phyloP scores from a whole-genome alignment of 1,140 invertebrate species.

The Stegodyphus dumicola region DNA sequence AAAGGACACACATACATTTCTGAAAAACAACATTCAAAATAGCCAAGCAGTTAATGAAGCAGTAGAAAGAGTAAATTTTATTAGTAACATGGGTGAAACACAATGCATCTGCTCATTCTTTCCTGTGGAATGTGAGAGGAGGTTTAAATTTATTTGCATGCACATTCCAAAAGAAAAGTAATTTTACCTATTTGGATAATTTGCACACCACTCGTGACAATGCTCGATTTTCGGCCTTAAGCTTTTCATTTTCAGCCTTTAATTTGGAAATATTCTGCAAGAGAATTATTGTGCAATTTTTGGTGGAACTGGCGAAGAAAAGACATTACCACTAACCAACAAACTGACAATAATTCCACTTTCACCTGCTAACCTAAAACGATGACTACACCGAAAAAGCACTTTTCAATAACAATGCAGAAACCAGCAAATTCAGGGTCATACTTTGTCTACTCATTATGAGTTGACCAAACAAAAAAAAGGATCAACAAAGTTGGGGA shows the following conservation, averaged over 20 bases:
- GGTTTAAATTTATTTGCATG: background rate
- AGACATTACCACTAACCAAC: background rate
- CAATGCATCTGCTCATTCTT: background rate
- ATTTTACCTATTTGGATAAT: slow-evolving; percentile 80
- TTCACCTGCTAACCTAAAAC: no score
- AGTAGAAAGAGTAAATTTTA: background rate
- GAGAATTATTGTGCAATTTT: slow-evolving; percentile 67
- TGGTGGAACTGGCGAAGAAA: slow-evolving; percentile 10
- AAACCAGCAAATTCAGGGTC: no score
- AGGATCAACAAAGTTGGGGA: no score
- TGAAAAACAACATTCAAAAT: background rate
- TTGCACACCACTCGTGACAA: slow-evolving; percentile 94
- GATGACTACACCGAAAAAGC: no score
- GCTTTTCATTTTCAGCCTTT: slow-evolving; percentile 96
- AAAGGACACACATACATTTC: background rate
- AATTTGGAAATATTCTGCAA: slow-evolving; percentile 97
- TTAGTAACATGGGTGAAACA: slow-evolving; percentile 19
- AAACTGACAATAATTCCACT: background rate
- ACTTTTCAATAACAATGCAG: no score
- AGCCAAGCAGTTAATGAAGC: slow-evolving; percentile 19
- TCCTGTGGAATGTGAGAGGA: background rate
- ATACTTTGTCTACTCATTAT: no score
- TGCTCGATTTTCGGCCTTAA: slow-evolving; percentile 94
- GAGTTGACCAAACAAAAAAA: no score
- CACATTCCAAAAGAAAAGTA: slow-evolving; percentile 57